Conservation (phyloP, 2,888 invertebrate species). For the Rhingia campestris region DNA sequence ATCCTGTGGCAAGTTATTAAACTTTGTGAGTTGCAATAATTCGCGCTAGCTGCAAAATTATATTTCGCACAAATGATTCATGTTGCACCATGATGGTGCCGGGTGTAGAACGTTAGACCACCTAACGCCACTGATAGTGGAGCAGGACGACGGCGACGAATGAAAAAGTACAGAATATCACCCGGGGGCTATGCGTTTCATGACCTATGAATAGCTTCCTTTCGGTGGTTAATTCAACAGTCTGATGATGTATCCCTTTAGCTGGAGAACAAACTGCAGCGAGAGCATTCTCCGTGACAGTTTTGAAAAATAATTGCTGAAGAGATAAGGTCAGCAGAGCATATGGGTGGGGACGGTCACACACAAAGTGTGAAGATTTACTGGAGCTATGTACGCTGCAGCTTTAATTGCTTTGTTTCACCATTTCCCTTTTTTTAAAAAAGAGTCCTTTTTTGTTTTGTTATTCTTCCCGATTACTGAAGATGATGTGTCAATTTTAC, state of each 20-base stretch:
- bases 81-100: slow-evolving; percentile 56
- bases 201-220: slow-evolving; percentile 43
- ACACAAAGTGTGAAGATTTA: neutral
- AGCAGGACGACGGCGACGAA: slow-evolving; percentile 29
- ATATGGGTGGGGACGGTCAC: neutral
- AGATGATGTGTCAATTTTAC: too few species aligned
- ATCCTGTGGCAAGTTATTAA: slow-evolving; percentile 28
- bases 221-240: slow-evolving; percentile 38
- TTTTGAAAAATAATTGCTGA: slow-evolving; percentile 43
- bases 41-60: slow-evolving; percentile 44
- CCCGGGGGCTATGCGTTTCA: slow-evolving; percentile 33
- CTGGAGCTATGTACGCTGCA: neutral
- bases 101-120: slow-evolving; percentile 41
- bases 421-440: too few species aligned
- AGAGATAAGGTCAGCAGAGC: slow-evolving; percentile 34
- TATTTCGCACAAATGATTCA: slow-evolving; percentile 59
- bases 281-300: slow-evolving; percentile 16
- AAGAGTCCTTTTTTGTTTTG: too few species aligned
- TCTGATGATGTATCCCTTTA: slow-evolving; percentile 17
- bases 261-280: slow-evolving; percentile 18
- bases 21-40: slow-evolving; percentile 42
- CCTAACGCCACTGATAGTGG: slow-evolving; percentile 41
- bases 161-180: slow-evolving; percentile 61
- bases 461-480: too few species aligned
- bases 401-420: neutral